Evolutionary conservation across 2,888 invertebrate species (phyloP), one percentile per base, ranked within the genome.

Genomic region (Noctuana brunneofusca): DNA sequence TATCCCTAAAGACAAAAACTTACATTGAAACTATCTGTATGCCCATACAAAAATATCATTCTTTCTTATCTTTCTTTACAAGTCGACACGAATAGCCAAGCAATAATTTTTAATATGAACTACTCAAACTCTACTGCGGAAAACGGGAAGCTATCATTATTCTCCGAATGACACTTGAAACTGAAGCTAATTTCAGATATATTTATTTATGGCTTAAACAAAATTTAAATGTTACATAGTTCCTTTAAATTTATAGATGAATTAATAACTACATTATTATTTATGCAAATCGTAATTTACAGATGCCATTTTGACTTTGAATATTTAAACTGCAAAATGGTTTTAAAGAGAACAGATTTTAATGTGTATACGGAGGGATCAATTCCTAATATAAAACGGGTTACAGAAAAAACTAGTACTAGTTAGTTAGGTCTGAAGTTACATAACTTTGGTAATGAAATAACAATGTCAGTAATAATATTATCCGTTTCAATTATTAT

Each of bases 31-130:
- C 78, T 75, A 62, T 56, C 55, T 27, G 75, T 80, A 83, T 83
- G 75, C 72, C 80, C 87, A 89, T 90, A 91, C 87, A 91, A 91
- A 91, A 91, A 90, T 91, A 91, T 89, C 82, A 79, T 86, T 71
- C 80, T 81, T n/a, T n/a, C n/a, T n/a, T n/a, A n/a, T n/a, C 74
- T 88, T 87, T 85, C 82, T 87, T 86, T 86, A 87, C 81, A 84
- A 82, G 80, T 80, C 74, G 80, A 82, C 81, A 79, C 81, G 82
- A 81, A 70, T 62, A 74, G 82, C 83, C 86, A 88, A 87, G 84
- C 88, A 83, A 80, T 79, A 75, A 78, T 66, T 64, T 38, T 63
- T 41, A 64, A 24, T 58, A 14, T 24, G 41, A 50, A 54, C 55
- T 56, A 50, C 43, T 43, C 55, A 16, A 50, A 64, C 52, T 32